Conservation (phyloP, 2,797 vertebrate species). For the Simalia tracyae region DNA sequence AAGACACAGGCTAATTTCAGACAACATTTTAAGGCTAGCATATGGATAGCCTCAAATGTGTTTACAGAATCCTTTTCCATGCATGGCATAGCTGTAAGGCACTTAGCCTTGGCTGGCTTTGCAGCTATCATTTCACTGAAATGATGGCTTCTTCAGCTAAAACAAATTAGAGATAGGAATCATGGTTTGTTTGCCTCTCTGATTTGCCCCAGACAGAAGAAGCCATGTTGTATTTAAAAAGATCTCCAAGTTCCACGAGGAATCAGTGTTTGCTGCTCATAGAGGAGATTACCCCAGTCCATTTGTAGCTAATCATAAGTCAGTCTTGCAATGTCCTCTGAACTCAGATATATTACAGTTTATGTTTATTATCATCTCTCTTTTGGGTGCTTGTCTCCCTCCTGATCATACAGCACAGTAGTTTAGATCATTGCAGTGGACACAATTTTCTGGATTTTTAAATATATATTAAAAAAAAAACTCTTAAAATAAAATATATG, state of each 20-base stretch:
- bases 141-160: background rate
- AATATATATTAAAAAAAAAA: conserved; percentile 22
- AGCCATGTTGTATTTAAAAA: background rate
- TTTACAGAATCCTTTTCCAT: background rate
- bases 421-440: background rate
- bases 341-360: background rate
- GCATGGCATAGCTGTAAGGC: background rate
- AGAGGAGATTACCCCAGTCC: background rate
- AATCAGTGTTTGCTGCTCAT: background rate
- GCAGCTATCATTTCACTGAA: background rate
- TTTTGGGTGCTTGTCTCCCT: background rate
- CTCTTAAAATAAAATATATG: conserved; percentile 6
- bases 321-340: background rate
- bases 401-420: background rate
- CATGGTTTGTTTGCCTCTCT: background rate
- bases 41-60: background rate
- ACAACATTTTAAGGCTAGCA: background rate
- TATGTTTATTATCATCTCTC: background rate
- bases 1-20: background rate
- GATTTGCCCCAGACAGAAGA: background rate
- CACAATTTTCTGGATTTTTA: background rate
- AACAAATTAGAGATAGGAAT: background rate
- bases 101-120: background rate
- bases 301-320: background rate
- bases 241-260: background rate